phyloP scores from a whole-genome alignment of 2,888 invertebrate genomes.

The Megastigmus dorsalis region DNA sequence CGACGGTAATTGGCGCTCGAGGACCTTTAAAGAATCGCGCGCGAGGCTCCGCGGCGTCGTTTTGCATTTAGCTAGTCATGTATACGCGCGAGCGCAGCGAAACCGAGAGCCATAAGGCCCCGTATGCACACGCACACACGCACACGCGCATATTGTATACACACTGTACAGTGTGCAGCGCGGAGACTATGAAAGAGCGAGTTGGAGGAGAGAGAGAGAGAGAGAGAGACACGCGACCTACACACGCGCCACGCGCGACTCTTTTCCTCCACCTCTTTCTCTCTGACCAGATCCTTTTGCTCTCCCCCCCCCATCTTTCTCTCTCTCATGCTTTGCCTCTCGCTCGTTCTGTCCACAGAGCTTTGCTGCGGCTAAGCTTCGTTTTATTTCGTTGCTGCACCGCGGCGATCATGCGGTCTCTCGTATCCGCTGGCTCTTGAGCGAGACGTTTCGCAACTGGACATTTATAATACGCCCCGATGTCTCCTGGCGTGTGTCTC shows the following conservation, averaged over 20 bases:
- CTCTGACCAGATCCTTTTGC: not conserved
- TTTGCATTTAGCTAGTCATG: constrained; percentile 68
- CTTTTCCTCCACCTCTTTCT: constrained; percentile 35
- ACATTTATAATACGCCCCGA: constrained; percentile 44
- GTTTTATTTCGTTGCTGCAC: not conserved
- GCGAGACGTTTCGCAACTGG: constrained; percentile 41
- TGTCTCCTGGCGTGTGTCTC: not conserved
- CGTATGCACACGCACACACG: not conserved
- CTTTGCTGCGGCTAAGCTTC: constrained; percentile 8
- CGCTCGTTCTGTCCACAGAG: too few species aligned
- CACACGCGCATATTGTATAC: not conserved
- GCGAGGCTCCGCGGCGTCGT: constrained; percentile 66
- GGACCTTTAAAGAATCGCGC: constrained; percentile 40
- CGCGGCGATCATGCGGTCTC: not conserved
- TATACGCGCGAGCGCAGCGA: too few species aligned
- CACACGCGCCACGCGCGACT: constrained; percentile 65
- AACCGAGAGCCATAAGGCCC: not conserved
- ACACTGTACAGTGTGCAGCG: too few species aligned
- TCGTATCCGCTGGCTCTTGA: constrained; percentile 14
- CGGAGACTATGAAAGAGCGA: constrained; percentile 57
- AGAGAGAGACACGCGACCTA: constrained; percentile 68
- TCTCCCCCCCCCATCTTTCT: constrained; percentile 9
- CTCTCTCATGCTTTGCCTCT: too few species aligned
- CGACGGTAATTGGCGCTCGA: constrained; percentile 48
- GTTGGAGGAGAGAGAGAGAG: constrained; percentile 38